Evolutionary conservation across 2,888 invertebrate genomes (phyloP), one percentile per base, ranked within the genome.

Genomic region (Oxytorus armatus): DNA sequence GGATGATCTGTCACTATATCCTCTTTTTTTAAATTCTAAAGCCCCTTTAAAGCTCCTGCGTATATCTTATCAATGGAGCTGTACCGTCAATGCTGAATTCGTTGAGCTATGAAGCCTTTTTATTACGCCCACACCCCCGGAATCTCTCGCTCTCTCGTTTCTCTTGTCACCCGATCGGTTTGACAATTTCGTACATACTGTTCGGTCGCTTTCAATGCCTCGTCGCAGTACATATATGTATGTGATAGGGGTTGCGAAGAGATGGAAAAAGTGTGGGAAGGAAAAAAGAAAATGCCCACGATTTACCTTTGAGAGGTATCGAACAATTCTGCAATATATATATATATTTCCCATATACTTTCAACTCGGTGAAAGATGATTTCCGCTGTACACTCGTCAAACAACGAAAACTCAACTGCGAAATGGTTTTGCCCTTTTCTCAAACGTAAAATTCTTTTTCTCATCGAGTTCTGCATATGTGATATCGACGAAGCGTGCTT

Each of bases 31-130:
- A n/a, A n/a, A n/a, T n/a, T 69, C 51, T 42, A 11, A 36, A 53
- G 25, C 25, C 36, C 36, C 47, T 49, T 68, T 18, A 53, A 10
- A 23, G 25, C 66, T 33, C 0, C 23, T 39, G 25, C 29, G 36
- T 69, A 65, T 65, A 63, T 65, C 33, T 57, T 29, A 51, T 63
- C 57, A 44, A 79, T 63, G 53, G n/a, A 16, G n/a, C 21, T 33
- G 8, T 53, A 33, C 23, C n/a, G 36, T 75, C 63, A 33, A 65
- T 36, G 65, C 49, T 66, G 57, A 75, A 79, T 65, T 65, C 51
- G 57, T 75, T 59, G 75, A 74, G 75, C 69, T 59, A 70, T 51
- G 63, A 70, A 75, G 63, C 65, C 74, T 75, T 79, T 79, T 75
- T 79, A 75, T 79, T 75, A 79, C 69, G 29, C 79, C 63, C 63